Evolutionary conservation across 1,140 invertebrate species (phyloP).

Genomic region (Zeugodacus cucurbitae): DNA sequence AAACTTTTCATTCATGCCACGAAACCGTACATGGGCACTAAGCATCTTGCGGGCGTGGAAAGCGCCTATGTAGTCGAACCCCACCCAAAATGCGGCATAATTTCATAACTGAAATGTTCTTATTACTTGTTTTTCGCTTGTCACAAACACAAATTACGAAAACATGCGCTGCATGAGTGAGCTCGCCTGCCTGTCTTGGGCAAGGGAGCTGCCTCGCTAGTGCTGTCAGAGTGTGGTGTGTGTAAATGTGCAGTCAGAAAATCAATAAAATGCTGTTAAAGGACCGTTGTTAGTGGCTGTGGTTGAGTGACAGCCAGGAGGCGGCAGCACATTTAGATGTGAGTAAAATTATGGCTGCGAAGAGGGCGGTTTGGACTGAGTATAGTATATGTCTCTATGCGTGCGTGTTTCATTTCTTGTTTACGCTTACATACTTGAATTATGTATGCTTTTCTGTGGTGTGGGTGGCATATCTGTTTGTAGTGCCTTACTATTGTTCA

Average conservation of each 20-base stretch:
- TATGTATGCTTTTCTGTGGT: neutral
- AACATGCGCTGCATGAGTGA: neutral
- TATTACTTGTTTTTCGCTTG: neutral
- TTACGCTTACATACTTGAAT: neutral
- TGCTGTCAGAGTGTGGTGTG: neutral
- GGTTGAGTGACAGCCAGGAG: neutral
- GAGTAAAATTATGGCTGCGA: neutral
- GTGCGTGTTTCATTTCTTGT: neutral
- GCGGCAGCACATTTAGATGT: neutral
- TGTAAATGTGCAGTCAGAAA: neutral
- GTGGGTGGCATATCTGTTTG: neutral
- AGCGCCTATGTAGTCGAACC: neutral
- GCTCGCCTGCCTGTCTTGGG: neutral
- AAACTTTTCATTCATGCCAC: constrained; percentile 20
- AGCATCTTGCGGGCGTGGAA: neutral
- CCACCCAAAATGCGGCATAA: neutral
- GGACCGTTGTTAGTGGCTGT: neutral
- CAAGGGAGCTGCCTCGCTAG: neutral
- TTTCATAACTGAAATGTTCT: neutral
- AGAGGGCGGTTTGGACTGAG: neutral
- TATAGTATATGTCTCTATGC: neutral
- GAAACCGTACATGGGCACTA: too few relatives aligned
- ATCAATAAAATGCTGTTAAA: neutral
- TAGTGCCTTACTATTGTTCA: neutral
- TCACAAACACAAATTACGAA: neutral